Percentiles rank a stretch among this genome's conserved stretches.
Evolutionary conservation across 1,140 invertebrate genomes (phyloP).

Genomic region (Plutomurus gul): DNA sequence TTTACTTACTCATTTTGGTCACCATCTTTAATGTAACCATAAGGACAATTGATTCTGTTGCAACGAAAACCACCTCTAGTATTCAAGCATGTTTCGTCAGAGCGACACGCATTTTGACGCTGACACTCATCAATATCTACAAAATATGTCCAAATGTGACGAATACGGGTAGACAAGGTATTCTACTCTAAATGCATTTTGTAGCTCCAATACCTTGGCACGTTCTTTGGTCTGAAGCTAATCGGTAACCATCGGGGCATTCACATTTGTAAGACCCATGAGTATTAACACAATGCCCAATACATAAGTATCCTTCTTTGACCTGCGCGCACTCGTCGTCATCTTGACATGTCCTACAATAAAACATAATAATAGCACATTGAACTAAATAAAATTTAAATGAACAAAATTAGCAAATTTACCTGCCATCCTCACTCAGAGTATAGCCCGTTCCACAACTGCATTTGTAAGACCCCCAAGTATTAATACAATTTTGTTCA

Average conservation of each 20-base stretch:
- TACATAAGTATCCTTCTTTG: conserved; percentile 72
- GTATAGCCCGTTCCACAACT: conserved; percentile 74
- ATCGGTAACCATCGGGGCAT: conserved; percentile 82
- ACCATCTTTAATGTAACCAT: conserved; percentile 74
- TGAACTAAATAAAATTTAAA: not conserved
- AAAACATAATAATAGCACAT: not conserved
- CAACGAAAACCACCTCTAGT: conserved; percentile 85
- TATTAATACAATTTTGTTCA: conserved; percentile 81
- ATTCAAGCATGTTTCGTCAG: conserved; percentile 85
- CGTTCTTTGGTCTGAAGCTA: conserved; percentile 69
- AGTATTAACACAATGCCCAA: conserved; percentile 84
- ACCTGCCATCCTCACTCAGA: conserved; percentile 73
- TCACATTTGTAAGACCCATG: conserved; percentile 79
- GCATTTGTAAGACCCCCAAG: conserved; percentile 80
- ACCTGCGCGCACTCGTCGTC: conserved; percentile 84
- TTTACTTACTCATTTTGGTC: conserved; percentile 75
- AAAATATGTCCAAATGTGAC: conserved; percentile 38
- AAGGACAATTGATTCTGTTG: conserved; percentile 80
- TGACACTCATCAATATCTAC: conserved; percentile 87
- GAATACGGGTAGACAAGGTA: not conserved
- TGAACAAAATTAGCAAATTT: conserved; percentile 26
- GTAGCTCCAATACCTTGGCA: conserved; percentile 68
- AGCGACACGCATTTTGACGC: conserved; percentile 59
- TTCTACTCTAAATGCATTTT: not conserved
- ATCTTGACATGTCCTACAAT: conserved; percentile 73